Conservation (phyloP, 2,797 vertebrate species). For the Neosalanx taihuensis region DNA sequence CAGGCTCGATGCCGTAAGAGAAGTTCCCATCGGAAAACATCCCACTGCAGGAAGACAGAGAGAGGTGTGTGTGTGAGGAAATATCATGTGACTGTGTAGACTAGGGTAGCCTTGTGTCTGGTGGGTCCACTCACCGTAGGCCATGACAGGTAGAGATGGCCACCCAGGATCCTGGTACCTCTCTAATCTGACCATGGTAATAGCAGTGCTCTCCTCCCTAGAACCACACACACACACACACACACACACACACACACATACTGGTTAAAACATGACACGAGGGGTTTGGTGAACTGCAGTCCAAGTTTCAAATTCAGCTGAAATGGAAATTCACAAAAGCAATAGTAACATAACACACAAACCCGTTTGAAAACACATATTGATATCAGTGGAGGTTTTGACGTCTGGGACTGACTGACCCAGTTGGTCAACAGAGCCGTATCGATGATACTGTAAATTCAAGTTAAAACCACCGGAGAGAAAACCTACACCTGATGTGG, state of each 20-base stretch:
- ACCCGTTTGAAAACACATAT: conserved; percentile 22
- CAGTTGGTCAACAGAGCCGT: conserved; percentile 26
- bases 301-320: too few relatives aligned
- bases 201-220: conserved; percentile 97
- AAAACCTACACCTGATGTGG: conserved; percentile 40
- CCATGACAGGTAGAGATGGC: conserved; percentile 93
- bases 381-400: neutral
- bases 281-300: too few relatives aligned
- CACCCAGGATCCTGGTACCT: conserved; percentile 78
- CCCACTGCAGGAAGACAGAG: conserved; percentile 44
- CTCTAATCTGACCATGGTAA: conserved; percentile 89
- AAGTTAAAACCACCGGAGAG: neutral
- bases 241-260: too few relatives aligned
- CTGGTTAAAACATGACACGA: too few relatives aligned
- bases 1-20: conserved; percentile 66
- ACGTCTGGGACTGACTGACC: neutral
- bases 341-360: neutral
- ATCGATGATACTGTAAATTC: conserved; percentile 37
- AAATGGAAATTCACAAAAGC: too few relatives aligned
- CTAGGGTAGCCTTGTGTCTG: too few relatives aligned
- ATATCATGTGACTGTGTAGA: neutral
- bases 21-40: conserved; percentile 70
- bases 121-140: conserved; percentile 79
- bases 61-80: too few relatives aligned
- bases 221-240: too few relatives aligned